Percentiles rank a stretch among this genome's conserved stretches.
These are phyloP conservation scores for Silvanus unidentatus DNA, from an alignment of 2,888 invertebrate genomes.

Conservation along the genomic window DNA sequence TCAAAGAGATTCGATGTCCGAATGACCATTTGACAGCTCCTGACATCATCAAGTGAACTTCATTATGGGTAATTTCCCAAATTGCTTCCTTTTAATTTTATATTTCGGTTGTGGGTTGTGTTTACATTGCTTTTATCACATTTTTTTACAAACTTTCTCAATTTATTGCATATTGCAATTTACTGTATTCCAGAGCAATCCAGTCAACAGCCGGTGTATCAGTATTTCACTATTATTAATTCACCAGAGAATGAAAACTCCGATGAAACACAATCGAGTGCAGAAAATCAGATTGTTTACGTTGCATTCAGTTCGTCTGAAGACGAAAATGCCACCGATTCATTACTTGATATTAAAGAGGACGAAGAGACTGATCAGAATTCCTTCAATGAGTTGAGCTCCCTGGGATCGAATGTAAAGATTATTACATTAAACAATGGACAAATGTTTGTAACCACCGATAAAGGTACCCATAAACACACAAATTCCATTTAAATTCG, in stretches of 20 bases:
- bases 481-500: background rate
- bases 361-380: background rate
- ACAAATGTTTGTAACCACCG: background rate
- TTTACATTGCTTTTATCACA: too few relatives aligned
- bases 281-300: slow-evolving; percentile 1
- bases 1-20: too few relatives aligned
- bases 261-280: background rate
- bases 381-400: too few relatives aligned
- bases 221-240: slow-evolving; percentile 2
- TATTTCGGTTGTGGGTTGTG: too few relatives aligned
- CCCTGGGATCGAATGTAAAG: background rate
- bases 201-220: background rate
- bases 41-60: background rate
- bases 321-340: background rate
- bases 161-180: too few relatives aligned
- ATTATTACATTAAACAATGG: background rate
- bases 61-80: slow-evolving; percentile 7
- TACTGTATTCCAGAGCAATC: background rate
- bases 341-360: background rate
- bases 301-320: background rate
- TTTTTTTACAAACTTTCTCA: too few relatives aligned
- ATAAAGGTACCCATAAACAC: background rate
- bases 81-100: background rate
- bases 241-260: background rate
- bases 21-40: too few relatives aligned